Base-by-base conservation (phyloP, 1,140 invertebrate species). In the Camponotus vicinus region DNA sequence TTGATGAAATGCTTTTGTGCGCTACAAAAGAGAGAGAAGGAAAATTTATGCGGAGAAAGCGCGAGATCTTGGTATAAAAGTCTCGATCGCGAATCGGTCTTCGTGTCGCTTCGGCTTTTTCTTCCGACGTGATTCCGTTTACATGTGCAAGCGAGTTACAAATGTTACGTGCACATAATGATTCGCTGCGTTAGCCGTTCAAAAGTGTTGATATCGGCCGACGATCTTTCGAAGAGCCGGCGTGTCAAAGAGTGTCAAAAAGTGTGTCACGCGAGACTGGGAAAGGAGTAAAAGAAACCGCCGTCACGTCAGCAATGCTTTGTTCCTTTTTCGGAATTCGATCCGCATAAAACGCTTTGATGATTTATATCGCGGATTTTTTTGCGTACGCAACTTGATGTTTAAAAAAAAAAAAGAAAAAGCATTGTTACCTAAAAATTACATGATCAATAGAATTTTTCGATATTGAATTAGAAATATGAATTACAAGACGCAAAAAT, bases 261-360 rank as follows among this genome's bases (percentile, higher is more conserved):
- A 90, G 64, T 90, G 77, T 90, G 89, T 90, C 89, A 90, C 86
- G 89, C 89, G 83, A 90, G 83, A 90, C 40, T 78, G 76, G 61
- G 64, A 67, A 83, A 57, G 66, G 49, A 66, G 83, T 63, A 13
- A 21, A 59, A 90, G 63, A 59, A 37, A 57, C 64, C 77, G 59
- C 66, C 71, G 80, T 89, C 87, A 86, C 85, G 85, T 34, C 73
- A 67, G 73, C 34, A 66, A 45, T 6, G 32, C 42, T 55, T 27
- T n/a, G 70, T 7, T 76, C 57, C 15, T 77, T 64, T 18, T 13
- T 67, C 21, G 63, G 57, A 52, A 84, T 83, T 83, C 15, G 40
- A 82, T 59, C 13, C 40, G 42, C 64, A n/a, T 82, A 67, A 52
- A 66, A 71, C 1, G 11, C 79, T 34, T 75, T 18, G 55, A 40